Evolutionary conservation across 2,113 vertebrate genomes (phyloP).

Genomic region (Dermatemys mawii): DNA sequence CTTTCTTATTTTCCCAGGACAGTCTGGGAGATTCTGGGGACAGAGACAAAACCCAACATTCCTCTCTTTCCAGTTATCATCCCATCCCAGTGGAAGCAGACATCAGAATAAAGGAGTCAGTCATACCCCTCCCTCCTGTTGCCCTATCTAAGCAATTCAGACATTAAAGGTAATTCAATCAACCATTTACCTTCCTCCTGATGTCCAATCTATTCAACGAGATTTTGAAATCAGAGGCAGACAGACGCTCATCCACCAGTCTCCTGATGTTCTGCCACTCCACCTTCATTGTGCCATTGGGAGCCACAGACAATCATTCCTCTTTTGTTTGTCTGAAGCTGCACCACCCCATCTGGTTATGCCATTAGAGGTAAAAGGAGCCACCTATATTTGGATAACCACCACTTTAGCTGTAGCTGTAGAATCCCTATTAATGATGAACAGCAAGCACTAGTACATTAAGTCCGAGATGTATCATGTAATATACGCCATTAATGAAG

Average conservation of each 20-base stretch:
- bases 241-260: background rate
- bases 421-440: background rate
- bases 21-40: background rate
- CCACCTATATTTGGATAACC: background rate
- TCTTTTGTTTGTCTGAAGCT: background rate
- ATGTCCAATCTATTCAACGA: background rate
- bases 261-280: background rate
- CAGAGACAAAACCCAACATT: background rate
- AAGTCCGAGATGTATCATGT: background rate
- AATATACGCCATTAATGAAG: background rate
- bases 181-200: background rate
- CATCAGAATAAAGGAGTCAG: background rate
- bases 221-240: background rate
- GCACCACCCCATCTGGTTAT: background rate
- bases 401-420: background rate
- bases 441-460: background rate
- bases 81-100: background rate
- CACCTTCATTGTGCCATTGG: background rate
- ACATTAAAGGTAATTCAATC: background rate
- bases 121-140: background rate
- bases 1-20: background rate
- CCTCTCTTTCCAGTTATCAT: background rate
- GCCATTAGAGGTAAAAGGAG: background rate
- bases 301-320: background rate
- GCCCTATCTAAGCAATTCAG: background rate